A percentile compares a stretch with the other conserved stretches of the same genome.
These are phyloP conservation scores for Brachypodius melanocephalos DNA, from an alignment of 2,113 vertebrate genomes.

Conservation along the genomic window DNA sequence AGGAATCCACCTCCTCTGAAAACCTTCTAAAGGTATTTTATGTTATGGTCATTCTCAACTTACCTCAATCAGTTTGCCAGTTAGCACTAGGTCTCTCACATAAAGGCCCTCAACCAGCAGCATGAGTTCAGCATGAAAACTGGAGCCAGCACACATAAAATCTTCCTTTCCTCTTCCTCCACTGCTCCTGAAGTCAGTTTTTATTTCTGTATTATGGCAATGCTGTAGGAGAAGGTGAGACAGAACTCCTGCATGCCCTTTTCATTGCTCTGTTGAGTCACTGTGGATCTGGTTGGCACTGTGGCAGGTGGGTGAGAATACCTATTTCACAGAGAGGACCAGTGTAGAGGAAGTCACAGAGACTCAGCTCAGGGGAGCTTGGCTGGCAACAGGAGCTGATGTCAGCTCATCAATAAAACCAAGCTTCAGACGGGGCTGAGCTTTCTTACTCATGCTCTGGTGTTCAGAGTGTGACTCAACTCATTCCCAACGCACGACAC, in stretches of 20 bases:
- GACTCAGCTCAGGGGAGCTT: neutral
- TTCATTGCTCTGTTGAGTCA: constrained; percentile 10
- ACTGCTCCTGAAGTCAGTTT: neutral
- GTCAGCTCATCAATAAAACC: neutral
- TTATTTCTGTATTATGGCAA: neutral
- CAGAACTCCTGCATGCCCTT: neutral
- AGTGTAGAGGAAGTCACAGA: neutral
- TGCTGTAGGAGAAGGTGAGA: neutral
- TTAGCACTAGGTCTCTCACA: neutral
- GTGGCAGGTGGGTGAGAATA: neutral
- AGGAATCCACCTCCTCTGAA: neutral
- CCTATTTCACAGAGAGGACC: neutral
- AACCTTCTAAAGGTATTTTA: neutral
- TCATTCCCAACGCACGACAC: neutral
- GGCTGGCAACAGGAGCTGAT: neutral
- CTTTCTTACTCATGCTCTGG: constrained; percentile 29
- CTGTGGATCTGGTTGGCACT: neutral
- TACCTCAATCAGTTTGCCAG: neutral
- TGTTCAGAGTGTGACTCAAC: constrained; percentile 34
- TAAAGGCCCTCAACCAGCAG: neutral
- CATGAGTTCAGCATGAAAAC: neutral
- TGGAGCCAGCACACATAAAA: neutral
- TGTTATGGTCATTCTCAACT: neutral
- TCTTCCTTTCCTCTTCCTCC: neutral
- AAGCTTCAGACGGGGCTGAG: neutral